Evolutionary conservation across 2,888 invertebrate species (phyloP).

Genomic region (Trissolcus japonicus): DNA sequence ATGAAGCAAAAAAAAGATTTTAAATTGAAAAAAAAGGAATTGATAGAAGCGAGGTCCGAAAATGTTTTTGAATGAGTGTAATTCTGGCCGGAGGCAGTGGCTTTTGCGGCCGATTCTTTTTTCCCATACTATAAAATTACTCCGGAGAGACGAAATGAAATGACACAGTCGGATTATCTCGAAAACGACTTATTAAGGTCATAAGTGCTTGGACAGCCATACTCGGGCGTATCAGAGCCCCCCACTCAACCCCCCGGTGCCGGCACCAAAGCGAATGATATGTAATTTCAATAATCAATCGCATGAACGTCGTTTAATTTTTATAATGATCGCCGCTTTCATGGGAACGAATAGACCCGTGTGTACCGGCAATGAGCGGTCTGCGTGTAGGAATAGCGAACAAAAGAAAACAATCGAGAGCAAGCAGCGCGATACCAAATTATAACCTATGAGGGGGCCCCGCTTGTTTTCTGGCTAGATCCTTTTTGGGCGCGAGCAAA

Average conservation of each 20-base stretch:
- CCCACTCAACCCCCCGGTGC: slow-evolving; percentile 20
- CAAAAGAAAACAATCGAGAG: slow-evolving; percentile 54
- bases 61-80: slow-evolving; percentile 73
- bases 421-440: slow-evolving; percentile 50
- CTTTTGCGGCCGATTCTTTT: slow-evolving; percentile 44
- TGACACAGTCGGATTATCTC: slow-evolving; percentile 74
- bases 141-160: slow-evolving; percentile 69
- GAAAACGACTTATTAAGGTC: slow-evolving; percentile 74
- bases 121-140: slow-evolving; percentile 68
- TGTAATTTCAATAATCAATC: slow-evolving; percentile 76
- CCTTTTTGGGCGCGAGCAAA: slow-evolving; percentile 45
- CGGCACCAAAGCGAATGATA: slow-evolving; percentile 60
- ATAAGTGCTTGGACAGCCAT: slow-evolving; percentile 55
- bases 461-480: slow-evolving; percentile 45
- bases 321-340: slow-evolving; percentile 71
- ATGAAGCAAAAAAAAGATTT: slow-evolving; percentile 14
- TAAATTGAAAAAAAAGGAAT: slow-evolving; percentile 34
- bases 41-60: slow-evolving; percentile 60
- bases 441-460: slow-evolving; percentile 47
- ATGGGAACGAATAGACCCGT: slow-evolving; percentile 63
- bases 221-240: slow-evolving; percentile 42
- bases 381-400: slow-evolving; percentile 46
- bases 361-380: slow-evolving; percentile 52
- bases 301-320: slow-evolving; percentile 77
- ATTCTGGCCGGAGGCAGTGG: slow-evolving; percentile 63